Percentiles rank a stretch among this genome's conserved stretches.
These are phyloP conservation scores for Leucophenga montana DNA, from an alignment of 2,888 invertebrate species.

Conservation along the genomic window DNA sequence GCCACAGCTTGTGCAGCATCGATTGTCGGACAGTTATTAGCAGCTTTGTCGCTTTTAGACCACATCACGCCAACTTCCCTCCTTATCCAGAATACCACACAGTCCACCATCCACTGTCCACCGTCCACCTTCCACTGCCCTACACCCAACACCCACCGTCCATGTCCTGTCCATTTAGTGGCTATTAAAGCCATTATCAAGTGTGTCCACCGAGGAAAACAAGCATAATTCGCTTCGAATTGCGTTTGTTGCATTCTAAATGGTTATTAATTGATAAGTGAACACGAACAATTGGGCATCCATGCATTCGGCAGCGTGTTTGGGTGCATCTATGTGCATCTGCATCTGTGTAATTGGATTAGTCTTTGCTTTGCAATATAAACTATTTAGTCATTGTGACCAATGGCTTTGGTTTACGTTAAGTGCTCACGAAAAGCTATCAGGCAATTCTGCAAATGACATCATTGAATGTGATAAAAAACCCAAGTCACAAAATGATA, in stretches of 20 bases:
- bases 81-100: background rate
- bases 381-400: too few species aligned
- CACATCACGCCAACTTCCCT: background rate
- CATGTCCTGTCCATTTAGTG: background rate
- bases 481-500: too few species aligned
- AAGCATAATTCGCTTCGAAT: background rate
- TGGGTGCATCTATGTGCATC: too few species aligned
- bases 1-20: constrained; percentile 54
- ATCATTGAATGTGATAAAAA: too few species aligned
- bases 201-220: constrained; percentile 8
- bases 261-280: constrained; percentile 10
- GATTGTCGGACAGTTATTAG: constrained; percentile 39
- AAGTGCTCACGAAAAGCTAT: too few species aligned
- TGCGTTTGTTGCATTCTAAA: constrained; percentile 2
- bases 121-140: too few species aligned
- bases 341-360: background rate
- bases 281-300: background rate
- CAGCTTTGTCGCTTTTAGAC: background rate
- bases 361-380: background rate
- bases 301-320: too few species aligned
- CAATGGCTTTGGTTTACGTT: too few species aligned
- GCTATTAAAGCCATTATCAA: constrained; percentile 10
- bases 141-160: constrained; percentile 1
- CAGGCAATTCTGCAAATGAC: too few species aligned
- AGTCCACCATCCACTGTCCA: too few species aligned